Percentiles rank a stretch among this genome's conserved stretches.
phyloP scores from a whole-genome alignment of 2,113 vertebrate genomes.

The Callospermophilus lateralis region DNA sequence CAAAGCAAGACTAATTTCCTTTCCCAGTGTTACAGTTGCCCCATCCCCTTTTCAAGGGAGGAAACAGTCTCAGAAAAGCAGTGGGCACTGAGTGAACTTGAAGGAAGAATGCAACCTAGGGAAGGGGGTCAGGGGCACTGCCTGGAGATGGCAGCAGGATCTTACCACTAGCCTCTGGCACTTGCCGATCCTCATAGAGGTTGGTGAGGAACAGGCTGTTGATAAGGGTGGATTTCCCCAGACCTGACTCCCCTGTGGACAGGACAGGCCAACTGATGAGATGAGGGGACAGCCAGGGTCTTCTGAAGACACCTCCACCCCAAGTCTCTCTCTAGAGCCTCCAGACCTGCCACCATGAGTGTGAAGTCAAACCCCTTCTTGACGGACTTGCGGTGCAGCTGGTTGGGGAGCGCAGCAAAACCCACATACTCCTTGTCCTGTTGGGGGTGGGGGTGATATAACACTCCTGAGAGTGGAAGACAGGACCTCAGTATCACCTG shows the following conservation, averaged over 20 bases:
- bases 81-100: not conserved
- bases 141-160: not conserved
- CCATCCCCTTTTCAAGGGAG: not conserved
- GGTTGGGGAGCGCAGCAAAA: conserved; percentile 82
- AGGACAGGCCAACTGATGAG: not conserved
- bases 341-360: conserved; percentile 85
- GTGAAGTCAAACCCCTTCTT: conserved; percentile 87
- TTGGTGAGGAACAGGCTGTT: conserved; percentile 86
- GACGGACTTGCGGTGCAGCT: conserved; percentile 85
- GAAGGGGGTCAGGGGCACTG: not conserved
- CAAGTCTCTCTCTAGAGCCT: not conserved
- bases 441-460: not conserved
- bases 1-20: not conserved
- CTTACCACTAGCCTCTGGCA: conserved; percentile 82
- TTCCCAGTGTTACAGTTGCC: not conserved
- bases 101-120: not conserved
- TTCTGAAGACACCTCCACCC: not conserved
- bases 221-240: conserved; percentile 87
- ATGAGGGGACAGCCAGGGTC: not conserved
- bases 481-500: not conserved
- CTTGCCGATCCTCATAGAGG: conserved; percentile 83
- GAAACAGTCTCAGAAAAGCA: not conserved
- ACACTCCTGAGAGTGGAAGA: not conserved
- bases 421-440: conserved; percentile 86
- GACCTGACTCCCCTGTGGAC: conserved; percentile 83